phyloP scores from a whole-genome alignment of 2,797 vertebrate genomes.

The Xiphorhynchus erythropygius region DNA sequence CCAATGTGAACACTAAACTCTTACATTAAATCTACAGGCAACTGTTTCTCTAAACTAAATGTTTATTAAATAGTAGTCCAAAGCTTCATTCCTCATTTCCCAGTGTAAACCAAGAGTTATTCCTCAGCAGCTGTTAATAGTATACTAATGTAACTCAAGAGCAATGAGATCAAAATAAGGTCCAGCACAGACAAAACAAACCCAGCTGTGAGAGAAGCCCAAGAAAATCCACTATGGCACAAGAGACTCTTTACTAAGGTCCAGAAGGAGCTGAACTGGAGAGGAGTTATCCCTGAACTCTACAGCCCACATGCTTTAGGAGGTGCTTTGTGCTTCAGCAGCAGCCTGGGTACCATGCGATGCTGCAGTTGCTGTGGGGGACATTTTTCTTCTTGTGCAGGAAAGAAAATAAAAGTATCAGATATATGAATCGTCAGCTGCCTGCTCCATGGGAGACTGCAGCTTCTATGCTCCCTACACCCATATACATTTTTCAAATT shows the following conservation, averaged over 20 bases:
- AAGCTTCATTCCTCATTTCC: not conserved
- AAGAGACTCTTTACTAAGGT: not conserved
- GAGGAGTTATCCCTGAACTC: not conserved
- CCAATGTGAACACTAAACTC: fast-evolving
- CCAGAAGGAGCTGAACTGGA: not conserved
- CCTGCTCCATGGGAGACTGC: not conserved
- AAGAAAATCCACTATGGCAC: not conserved
- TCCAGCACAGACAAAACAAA: not conserved
- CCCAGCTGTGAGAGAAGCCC: not conserved
- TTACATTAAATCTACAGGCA: not conserved
- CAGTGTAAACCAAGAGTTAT: not conserved
- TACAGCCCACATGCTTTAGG: fast-evolving
- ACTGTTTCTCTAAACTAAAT: not conserved
- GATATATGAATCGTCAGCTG: not conserved
- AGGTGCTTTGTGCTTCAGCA: not conserved
- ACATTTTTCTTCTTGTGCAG: not conserved
- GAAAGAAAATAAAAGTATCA: not conserved
- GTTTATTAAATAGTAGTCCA: not conserved
- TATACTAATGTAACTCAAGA: not conserved
- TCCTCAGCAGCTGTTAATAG: not conserved
- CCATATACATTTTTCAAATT: not conserved
- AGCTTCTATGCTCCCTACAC: not conserved
- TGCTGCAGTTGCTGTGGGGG: not conserved
- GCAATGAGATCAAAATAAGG: not conserved
- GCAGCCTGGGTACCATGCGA: not conserved